These are phyloP conservation scores for Xenus cinereus DNA, from an alignment of 2,113 vertebrate species.

Conservation along the genomic window DNA sequence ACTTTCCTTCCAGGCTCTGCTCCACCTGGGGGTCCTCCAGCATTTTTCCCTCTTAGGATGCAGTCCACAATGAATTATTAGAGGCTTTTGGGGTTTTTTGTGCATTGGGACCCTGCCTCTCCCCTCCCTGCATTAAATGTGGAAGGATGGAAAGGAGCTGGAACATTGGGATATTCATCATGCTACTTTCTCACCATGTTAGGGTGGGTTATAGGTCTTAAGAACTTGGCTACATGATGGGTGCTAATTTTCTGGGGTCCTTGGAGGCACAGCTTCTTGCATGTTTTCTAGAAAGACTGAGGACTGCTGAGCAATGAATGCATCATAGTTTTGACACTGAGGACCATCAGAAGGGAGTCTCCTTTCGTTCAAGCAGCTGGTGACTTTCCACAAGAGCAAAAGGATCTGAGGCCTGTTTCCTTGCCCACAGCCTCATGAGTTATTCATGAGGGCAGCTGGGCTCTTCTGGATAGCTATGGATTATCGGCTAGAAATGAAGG, in stretches of 20 bases:
- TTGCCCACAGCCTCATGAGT: neutral
- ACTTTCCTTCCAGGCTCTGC: neutral
- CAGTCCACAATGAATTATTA: neutral
- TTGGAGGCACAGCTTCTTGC: neutral
- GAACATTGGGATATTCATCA: neutral
- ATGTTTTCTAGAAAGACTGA: neutral
- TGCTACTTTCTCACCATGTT: neutral
- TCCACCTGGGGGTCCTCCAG: neutral
- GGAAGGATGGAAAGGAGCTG: neutral
- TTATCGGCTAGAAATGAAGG: neutral
- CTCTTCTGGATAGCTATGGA: neutral
- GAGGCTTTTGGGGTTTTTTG: neutral
- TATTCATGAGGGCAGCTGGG: neutral
- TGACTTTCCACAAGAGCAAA: neutral
- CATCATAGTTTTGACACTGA: neutral
- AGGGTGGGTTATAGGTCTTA: neutral
- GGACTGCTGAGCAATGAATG: neutral
- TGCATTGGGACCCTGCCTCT: neutral
- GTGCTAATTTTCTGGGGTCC: neutral
- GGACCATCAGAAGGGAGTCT: neutral
- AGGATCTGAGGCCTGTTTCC: neutral
- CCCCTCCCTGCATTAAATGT: fast-evolving
- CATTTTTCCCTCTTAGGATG: neutral
- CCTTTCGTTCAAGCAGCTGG: neutral
- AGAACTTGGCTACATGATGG: neutral